Conservation (phyloP, 2,113 vertebrate genomes). For the Chascanopsetta lugubris region DNA sequence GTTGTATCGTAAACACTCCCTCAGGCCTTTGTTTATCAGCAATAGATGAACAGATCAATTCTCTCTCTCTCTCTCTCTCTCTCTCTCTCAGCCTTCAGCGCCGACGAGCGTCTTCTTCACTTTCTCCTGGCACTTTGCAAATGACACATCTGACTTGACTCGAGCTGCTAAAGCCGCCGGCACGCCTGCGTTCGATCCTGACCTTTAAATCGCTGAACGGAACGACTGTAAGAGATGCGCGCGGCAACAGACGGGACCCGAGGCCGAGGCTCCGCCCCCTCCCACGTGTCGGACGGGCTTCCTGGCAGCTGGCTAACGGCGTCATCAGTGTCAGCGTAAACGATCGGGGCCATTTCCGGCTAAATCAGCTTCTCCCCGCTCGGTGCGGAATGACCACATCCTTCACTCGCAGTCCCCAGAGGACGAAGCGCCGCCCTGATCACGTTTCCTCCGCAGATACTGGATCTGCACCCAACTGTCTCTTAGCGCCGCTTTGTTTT, state of each 20-base stretch:
- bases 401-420: conserved; percentile 54
- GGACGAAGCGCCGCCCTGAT: conserved; percentile 55
- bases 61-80: background rate
- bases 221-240: conserved; percentile 31
- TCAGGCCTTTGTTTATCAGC: conserved; percentile 9
- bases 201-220: conserved; percentile 41
- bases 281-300: conserved; percentile 62
- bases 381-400: conserved; percentile 50
- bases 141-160: conserved; percentile 42
- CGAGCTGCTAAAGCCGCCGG: conserved; percentile 18
- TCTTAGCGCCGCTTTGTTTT: conserved; percentile 45
- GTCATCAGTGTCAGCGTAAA: conserved; percentile 75
- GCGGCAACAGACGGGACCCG: conserved; percentile 9
- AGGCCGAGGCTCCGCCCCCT: conserved; percentile 19
- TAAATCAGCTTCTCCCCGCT: conserved; percentile 53
- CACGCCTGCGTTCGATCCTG: conserved; percentile 33
- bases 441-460: conserved; percentile 54
- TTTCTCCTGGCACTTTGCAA: conserved; percentile 52
- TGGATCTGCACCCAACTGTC: conserved; percentile 47
- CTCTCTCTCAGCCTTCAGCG: conserved; percentile 28
- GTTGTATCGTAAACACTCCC: conserved; percentile 21
- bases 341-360: conserved; percentile 61
- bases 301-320: conserved; percentile 72
- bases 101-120: background rate
- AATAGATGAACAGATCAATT: conserved; percentile 17